Evolutionary conservation across 1,140 invertebrate genomes (phyloP).

Genomic region (Solenopsis fugax): DNA sequence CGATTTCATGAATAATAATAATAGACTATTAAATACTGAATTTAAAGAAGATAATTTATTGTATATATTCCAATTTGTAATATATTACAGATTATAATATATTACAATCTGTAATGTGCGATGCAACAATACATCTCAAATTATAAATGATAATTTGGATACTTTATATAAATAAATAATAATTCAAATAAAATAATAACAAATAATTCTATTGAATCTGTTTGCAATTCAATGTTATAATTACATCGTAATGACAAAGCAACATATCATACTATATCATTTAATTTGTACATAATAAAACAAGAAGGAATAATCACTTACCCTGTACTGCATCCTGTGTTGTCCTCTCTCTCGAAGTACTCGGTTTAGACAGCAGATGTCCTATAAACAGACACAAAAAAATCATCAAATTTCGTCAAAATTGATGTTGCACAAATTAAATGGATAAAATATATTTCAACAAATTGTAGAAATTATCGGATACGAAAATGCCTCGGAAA

Average conservation of each 20-base stretch:
- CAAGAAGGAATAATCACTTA: constrained; percentile 79
- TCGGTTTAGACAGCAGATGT: constrained; percentile 85
- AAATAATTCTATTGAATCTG: constrained; percentile 26
- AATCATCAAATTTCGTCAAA: constrained; percentile 18
- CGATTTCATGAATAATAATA: not conserved
- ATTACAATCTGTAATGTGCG: not conserved
- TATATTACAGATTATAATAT: too few species aligned
- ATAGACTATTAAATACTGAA: constrained; percentile 2
- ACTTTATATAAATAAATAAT: not conserved
- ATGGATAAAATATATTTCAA: constrained; percentile 24
- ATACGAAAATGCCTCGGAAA: constrained; percentile 56
- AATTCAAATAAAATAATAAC: constrained; percentile 7
- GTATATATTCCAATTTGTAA: not conserved
- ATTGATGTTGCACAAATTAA: constrained; percentile 18
- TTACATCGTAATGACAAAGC: constrained; percentile 34
- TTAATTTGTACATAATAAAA: constrained; percentile 21
- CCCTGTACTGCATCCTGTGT: constrained; percentile 85
- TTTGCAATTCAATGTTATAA: not conserved
- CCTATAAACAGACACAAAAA: constrained; percentile 77
- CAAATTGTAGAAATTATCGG: constrained; percentile 39
- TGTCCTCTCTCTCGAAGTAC: constrained; percentile 85
- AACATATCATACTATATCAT: constrained; percentile 22
- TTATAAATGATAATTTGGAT: constrained; percentile 17
- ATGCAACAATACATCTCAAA: constrained; percentile 9
- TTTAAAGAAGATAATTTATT: constrained; percentile 7